Evolutionary conservation across 1,140 invertebrate genomes (phyloP), one percentile per base, ranked within the genome.

Genomic region (Brachionus plicatilis): DNA sequence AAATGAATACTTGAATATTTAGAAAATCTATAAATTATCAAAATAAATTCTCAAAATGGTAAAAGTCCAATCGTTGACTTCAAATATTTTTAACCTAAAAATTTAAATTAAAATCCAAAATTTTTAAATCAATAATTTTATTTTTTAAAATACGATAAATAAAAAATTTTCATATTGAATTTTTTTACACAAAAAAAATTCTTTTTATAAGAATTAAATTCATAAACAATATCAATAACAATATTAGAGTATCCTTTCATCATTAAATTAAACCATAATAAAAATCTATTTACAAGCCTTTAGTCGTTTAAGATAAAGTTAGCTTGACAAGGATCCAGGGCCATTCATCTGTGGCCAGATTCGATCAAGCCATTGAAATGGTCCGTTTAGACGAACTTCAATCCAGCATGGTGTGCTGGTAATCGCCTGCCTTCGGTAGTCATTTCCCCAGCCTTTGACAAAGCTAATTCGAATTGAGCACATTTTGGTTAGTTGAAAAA

Each of bases 391-490:
- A 85, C 91, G 91, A 66, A 91, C 89, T 86, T 91, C 91, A 29
- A 91, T 89, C 91, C 91, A 91, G 85, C 91, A 91, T 6, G 91
- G 91, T 0, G 91, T 91, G 76, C 88, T 89, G 0, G 90, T 91
- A 2, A 91, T 90, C 80, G 90, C 90, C 85, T 91, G 90, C 11
- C 91, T 87, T 68, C 84, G 29, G 66, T 85, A 85, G 27, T 86
- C 85, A 27, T 68, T 68, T 20, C 85, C 85, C 85, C 85, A 86
- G 2, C 88, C 88, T 86, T 91, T 92, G 33, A 99, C 97, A 90
- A 99, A 99, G 87, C 95, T 97, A 95, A 99, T 98, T 27, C 97
- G 92, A 86, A 99, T 99, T 41, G 96, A 98, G 90, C 98, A 99
- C 96, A 99, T 99, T 85, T 96, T 91, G 2, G 96, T 99, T 43